Evolutionary conservation across 2,888 invertebrate genomes (phyloP).

Genomic region (Papilio demoleus): DNA sequence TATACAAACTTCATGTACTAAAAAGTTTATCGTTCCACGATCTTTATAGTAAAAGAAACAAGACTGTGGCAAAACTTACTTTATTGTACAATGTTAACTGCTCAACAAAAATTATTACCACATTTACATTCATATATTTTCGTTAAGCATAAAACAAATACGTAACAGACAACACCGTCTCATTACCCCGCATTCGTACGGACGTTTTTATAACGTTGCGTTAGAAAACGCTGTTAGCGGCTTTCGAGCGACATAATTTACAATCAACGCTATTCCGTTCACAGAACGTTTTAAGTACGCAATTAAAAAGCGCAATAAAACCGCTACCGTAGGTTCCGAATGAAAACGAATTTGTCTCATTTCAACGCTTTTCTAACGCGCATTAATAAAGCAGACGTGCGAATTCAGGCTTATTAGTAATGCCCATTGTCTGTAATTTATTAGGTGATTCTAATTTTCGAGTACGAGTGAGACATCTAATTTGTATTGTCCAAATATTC

Average conservation of each 20-base stretch:
- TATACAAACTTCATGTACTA: slow-evolving; percentile 34
- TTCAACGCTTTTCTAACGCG: too few species aligned
- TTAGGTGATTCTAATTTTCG: slow-evolving; percentile 47
- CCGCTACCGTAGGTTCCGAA: too few species aligned
- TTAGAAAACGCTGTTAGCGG: too few species aligned
- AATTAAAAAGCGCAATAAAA: too few species aligned
- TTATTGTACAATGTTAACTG: slow-evolving; percentile 32
- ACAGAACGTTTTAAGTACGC: too few species aligned
- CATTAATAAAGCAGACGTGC: too few species aligned
- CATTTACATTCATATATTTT: slow-evolving; percentile 30
- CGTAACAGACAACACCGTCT: slow-evolving; percentile 42
- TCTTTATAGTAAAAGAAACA: slow-evolving; percentile 32
- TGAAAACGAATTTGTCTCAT: too few species aligned
- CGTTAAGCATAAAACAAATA: slow-evolving; percentile 32
- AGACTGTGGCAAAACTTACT: slow-evolving; percentile 35
- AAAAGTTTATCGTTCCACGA: slow-evolving; percentile 34
- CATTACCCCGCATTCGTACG: too few species aligned
- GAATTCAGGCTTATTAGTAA: too few species aligned
- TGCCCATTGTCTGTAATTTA: slow-evolving; percentile 47
- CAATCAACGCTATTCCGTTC: too few species aligned
- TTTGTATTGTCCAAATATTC: slow-evolving; percentile 70
- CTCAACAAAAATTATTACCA: slow-evolving; percentile 32
- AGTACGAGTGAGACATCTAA: slow-evolving; percentile 41
- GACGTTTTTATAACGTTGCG: too few species aligned
- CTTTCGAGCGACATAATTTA: too few species aligned